Evolutionary conservation across 2,888 invertebrate species (phyloP).

Genomic region (Maniola hyperantus): DNA sequence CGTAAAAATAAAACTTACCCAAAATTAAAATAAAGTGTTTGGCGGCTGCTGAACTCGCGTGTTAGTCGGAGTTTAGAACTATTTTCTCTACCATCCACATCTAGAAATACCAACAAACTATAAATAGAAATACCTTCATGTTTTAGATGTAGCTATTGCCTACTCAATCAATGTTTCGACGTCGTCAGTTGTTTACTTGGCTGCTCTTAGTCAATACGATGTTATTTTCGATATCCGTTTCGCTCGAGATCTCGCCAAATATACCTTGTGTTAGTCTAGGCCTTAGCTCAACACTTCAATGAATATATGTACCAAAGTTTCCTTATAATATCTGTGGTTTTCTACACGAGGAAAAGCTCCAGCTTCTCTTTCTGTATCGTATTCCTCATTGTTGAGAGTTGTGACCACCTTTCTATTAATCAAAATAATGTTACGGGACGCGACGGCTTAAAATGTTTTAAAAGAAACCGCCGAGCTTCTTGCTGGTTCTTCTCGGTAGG

Average conservation of each 20-base stretch:
- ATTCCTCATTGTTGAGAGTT: too few species aligned
- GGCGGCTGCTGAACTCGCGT: too few species aligned
- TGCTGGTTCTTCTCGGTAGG: too few species aligned
- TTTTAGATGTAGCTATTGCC: background rate
- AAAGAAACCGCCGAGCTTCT: too few species aligned
- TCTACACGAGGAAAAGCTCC: background rate
- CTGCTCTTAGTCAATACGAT: slow-evolving; percentile 20
- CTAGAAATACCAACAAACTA: background rate
- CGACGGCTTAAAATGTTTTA: too few species aligned
- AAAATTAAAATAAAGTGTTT: too few species aligned
- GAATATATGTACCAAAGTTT: background rate
- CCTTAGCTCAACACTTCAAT: background rate
- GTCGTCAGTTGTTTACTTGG: slow-evolving; percentile 23
- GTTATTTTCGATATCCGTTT: slow-evolving; percentile 19
- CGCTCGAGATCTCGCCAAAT: slow-evolving; percentile 17
- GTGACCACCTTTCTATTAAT: too few species aligned
- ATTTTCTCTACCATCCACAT: background rate
- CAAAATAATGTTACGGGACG: too few species aligned
- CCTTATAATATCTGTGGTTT: slow-evolving; percentile 2
- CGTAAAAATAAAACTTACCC: too few species aligned
- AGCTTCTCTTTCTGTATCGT: too few species aligned
- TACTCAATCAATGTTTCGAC: slow-evolving; percentile 22
- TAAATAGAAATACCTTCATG: too few species aligned
- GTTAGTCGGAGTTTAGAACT: too few species aligned
- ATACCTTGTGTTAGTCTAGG: slow-evolving; percentile 2